These are phyloP conservation scores for Mycalesis mineus DNA, from an alignment of 2,888 invertebrate genomes.

Conservation along the genomic window DNA sequence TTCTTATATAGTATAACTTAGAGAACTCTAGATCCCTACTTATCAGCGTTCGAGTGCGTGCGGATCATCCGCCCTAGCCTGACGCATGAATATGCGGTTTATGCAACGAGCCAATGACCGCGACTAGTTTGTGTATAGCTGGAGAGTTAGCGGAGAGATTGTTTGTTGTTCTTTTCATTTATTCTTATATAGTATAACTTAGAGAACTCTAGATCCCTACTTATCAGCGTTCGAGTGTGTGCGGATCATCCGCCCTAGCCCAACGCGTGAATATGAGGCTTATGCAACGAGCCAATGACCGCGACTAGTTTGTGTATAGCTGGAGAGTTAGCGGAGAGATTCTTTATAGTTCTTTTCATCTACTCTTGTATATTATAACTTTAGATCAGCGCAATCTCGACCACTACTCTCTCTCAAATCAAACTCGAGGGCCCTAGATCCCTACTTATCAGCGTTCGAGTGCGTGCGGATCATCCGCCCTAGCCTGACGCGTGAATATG, in stretches of 20 bases:
- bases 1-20: too few relatives aligned
- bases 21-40: slow-evolving; percentile 73
- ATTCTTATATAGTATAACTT: too few relatives aligned
- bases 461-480: too few relatives aligned
- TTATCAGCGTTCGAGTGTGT: slow-evolving; percentile 52
- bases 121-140: slow-evolving; percentile 44
- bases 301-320: slow-evolving; percentile 46
- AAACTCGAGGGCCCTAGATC: too few relatives aligned
- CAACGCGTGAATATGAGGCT: slow-evolving; percentile 48
- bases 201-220: too few relatives aligned
- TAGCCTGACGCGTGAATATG: too few relatives aligned
- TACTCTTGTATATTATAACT: too few relatives aligned
- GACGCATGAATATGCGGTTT: slow-evolving; percentile 51
- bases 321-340: not conserved
- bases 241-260: slow-evolving; percentile 55
- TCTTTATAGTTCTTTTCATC: too few relatives aligned
- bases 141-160: not conserved
- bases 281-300: slow-evolving; percentile 70
- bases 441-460: too few relatives aligned
- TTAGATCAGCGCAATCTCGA: too few relatives aligned
- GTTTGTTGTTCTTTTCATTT: too few relatives aligned
- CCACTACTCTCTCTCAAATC: too few relatives aligned
- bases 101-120: slow-evolving; percentile 69
- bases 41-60: slow-evolving; percentile 48
- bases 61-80: slow-evolving; percentile 54